A percentile compares a stretch with the other conserved stretches of the same genome.
These are phyloP conservation scores for Thaleichthys pacificus DNA, from an alignment of 2,797 vertebrate species.

Conservation along the genomic window DNA sequence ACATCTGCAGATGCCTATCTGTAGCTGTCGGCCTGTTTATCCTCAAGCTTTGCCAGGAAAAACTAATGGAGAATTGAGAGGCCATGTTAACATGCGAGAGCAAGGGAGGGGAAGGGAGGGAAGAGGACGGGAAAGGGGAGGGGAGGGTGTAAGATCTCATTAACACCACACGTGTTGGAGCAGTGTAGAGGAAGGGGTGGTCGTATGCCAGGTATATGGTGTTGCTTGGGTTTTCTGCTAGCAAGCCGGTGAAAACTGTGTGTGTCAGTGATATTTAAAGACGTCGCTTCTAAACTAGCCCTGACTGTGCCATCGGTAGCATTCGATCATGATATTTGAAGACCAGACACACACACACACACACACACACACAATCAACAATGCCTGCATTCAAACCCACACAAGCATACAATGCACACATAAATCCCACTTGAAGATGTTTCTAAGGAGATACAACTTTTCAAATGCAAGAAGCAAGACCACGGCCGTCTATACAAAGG, in stretches of 20 bases:
- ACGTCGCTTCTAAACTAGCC: neutral
- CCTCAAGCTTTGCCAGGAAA: constrained; percentile 13
- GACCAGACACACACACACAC: neutral
- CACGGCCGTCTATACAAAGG: neutral
- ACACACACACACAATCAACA: neutral
- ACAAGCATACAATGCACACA: neutral
- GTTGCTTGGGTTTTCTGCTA: neutral
- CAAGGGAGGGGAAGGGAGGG: constrained; percentile 15
- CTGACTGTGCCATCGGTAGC: neutral
- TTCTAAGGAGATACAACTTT: neutral
- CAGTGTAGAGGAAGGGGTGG: neutral
- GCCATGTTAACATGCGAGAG: constrained; percentile 13
- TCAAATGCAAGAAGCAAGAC: neutral
- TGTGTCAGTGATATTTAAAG: neutral
- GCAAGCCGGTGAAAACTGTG: neutral
- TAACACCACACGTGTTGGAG: constrained; percentile 3
- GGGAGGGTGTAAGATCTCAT: neutral
- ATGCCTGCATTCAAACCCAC: neutral
- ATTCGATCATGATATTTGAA: neutral
- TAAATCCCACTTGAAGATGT: constrained; percentile 4
- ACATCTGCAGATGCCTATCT: constrained; percentile 69
- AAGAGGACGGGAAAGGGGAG: neutral
- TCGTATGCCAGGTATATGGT: neutral
- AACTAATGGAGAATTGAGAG: constrained; percentile 1
- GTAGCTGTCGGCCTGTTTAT: constrained; percentile 7